phyloP scores from a whole-genome alignment of 2,888 invertebrate species.

The Tridacna gigas region DNA sequence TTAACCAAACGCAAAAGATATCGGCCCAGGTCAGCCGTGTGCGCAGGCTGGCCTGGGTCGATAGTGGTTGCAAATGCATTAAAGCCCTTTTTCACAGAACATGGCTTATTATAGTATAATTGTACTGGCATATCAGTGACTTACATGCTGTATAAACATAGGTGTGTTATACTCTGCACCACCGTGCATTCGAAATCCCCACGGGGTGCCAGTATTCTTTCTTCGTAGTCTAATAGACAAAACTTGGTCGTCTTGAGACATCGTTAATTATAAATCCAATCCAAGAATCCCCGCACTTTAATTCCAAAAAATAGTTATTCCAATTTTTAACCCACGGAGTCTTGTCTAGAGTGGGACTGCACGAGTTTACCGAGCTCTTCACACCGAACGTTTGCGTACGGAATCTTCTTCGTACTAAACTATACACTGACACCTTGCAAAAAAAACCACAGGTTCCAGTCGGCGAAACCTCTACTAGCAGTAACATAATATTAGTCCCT shows the following conservation, averaged over 20 bases:
- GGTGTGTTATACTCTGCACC: constrained; percentile 77
- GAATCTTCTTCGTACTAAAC: not conserved
- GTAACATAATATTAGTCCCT: too few species aligned
- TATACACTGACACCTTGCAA: not conserved
- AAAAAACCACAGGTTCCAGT: not conserved
- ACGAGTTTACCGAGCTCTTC: not conserved
- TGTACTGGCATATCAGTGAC: constrained; percentile 19
- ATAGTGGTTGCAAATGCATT: not conserved
- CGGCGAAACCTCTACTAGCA: constrained; percentile 4
- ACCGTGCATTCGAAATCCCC: constrained; percentile 83
- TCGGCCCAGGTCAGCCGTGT: not conserved
- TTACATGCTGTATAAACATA: constrained; percentile 80
- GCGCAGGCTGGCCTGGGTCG: not conserved
- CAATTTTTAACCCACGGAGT: not conserved
- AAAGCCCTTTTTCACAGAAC: too few species aligned
- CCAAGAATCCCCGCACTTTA: constrained; percentile 10
- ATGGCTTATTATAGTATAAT: too few species aligned
- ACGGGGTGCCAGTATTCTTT: constrained; percentile 76
- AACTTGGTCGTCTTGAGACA: constrained; percentile 55
- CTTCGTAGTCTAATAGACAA: constrained; percentile 74
- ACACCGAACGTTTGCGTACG: not conserved
- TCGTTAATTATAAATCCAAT: constrained; percentile 25
- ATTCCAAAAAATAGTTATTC: not conserved
- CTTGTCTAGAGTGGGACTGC: not conserved
- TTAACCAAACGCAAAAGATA: not conserved